Evolutionary conservation across 1,140 invertebrate species (phyloP).

Genomic region (Helicoverpa armigera): DNA sequence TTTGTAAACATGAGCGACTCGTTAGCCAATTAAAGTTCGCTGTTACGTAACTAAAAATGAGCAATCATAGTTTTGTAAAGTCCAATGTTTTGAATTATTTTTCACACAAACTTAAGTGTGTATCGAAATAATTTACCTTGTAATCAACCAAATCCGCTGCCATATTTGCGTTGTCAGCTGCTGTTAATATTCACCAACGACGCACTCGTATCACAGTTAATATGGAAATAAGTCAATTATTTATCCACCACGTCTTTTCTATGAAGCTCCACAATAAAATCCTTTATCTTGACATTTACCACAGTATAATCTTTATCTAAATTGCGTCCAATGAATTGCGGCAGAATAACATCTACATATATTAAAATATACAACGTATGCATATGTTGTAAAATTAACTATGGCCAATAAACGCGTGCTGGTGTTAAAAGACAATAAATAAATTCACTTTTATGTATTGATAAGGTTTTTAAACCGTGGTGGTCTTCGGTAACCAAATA

Average conservation of each 20-base stretch:
- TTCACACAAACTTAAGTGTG: neutral
- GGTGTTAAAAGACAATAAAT: conserved; percentile 64
- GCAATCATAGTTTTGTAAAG: neutral
- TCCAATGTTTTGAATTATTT: conserved; percentile 16
- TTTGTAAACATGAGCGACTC: conserved; percentile 24
- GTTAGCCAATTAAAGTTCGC: conserved; percentile 11
- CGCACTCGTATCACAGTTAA: conserved; percentile 64
- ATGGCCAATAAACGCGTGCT: conserved; percentile 60
- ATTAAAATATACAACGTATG: conserved; percentile 47
- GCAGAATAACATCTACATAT: conserved; percentile 56
- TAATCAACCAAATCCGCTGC: conserved; percentile 62
- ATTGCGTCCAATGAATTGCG: conserved; percentile 74
- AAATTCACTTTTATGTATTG: conserved; percentile 71
- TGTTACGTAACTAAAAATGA: conserved; percentile 28
- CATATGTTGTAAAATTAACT: conserved; percentile 70
- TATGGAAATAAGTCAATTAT: conserved; percentile 63
- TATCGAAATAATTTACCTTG: conserved; percentile 65
- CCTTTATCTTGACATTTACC: conserved; percentile 73
- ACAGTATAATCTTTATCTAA: conserved; percentile 82
- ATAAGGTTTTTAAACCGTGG: conserved; percentile 61
- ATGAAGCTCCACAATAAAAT: conserved; percentile 73
- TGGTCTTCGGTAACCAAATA: conserved; percentile 58
- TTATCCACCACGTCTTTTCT: conserved; percentile 68
- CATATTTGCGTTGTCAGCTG: conserved; percentile 58
- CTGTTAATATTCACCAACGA: conserved; percentile 33